Base-by-base conservation (phyloP, 2,113 vertebrate genomes). In the Apistogramma diplotaenia region DNA sequence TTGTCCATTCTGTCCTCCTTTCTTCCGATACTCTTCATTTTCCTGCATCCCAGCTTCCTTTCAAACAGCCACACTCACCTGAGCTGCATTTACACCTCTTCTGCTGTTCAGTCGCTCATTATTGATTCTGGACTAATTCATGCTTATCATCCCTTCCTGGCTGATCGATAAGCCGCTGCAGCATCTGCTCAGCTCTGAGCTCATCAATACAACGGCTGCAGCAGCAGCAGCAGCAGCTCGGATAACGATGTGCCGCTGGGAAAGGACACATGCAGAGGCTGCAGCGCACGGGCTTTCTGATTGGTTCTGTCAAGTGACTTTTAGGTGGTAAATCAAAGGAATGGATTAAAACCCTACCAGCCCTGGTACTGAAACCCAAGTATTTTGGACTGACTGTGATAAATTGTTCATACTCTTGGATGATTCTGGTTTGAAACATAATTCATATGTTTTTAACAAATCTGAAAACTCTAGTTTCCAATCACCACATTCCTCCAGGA, bases 151-250 rank as follows among this genome's bases (percentile, higher is more conserved):
- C 37, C 53, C 37, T 33, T 61, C 35, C 16, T 18, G 21, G 46
- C 62, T 57, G 75, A 83, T 83, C 67, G 8, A 83, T 78, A 74
- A 46, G 35, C 82, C 19, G 75, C 29, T 51, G 67, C 74, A 46
- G 62, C 74, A 13, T 58, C 72, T 55, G 77, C 35, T 74, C 23
- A 4, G 62, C 40, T 70, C 62, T 49, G 62, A 49, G 40, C 62
- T 29, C 62, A 27, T 70, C 62, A 19, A 49, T 49, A 49, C 16
- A 11, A 29, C 58, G 31, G 29, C 18, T 37, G 65, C 25, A 51
- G 62, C 62, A 70, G 25, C 25, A 51, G 62, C 62, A 70, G 25
- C 33, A 8, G 33, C n/a, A 1, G 43, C 65, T 31, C 19, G 23
- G 43, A 70, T 70, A 51, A 70, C 25, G 25, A 31, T 1, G 65